Conservation (phyloP, 2,888 invertebrate genomes). For the Ennomos fuscantarius region DNA sequence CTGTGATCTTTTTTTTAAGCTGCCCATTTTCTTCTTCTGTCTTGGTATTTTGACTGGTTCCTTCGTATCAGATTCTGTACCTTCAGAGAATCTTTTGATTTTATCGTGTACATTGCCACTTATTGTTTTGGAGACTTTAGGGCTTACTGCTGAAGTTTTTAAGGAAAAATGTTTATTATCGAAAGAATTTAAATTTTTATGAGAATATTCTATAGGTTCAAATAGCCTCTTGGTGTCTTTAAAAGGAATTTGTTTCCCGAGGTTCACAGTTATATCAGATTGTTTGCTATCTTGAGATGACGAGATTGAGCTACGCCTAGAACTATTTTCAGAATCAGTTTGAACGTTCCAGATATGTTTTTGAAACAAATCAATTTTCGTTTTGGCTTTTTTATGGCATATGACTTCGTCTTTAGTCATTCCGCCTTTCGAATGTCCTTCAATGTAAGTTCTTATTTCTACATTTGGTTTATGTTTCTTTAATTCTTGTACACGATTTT, state of each 20-base stretch:
- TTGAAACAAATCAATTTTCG: slow-evolving; percentile 81
- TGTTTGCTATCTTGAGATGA: slow-evolving; percentile 63
- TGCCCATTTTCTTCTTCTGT: slow-evolving; percentile 62
- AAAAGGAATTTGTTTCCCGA: slow-evolving; percentile 51
- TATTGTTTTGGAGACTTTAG: slow-evolving; percentile 58
- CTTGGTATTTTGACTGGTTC: slow-evolving; percentile 62
- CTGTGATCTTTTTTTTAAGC: slow-evolving; percentile 66
- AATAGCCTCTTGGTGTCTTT: slow-evolving; percentile 71
- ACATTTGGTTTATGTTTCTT: slow-evolving; percentile 65
- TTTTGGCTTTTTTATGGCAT: slow-evolving; percentile 76
- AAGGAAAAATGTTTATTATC: slow-evolving; percentile 57
- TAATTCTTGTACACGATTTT: slow-evolving; percentile 48
- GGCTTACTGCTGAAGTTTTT: slow-evolving; percentile 49
- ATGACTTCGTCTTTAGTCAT: slow-evolving; percentile 71
- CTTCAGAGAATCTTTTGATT: slow-evolving; percentile 73
- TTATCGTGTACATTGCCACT: slow-evolving; percentile 77
- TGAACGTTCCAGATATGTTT: slow-evolving; percentile 74
- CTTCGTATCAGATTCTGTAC: slow-evolving; percentile 54
- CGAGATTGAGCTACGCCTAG: slow-evolving; percentile 65
- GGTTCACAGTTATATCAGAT: slow-evolving; percentile 44
- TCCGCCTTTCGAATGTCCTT: slow-evolving; percentile 65
- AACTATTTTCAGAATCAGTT: slow-evolving; percentile 72
- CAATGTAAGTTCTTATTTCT: slow-evolving; percentile 75
- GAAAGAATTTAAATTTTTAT: slow-evolving; percentile 55
- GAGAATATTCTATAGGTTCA: slow-evolving; percentile 59